A percentile compares a stretch with the other conserved stretches of the same genome.
Conservation (phyloP, 2,113 vertebrate genomes). For the Ceuthmochares aereus region DNA sequence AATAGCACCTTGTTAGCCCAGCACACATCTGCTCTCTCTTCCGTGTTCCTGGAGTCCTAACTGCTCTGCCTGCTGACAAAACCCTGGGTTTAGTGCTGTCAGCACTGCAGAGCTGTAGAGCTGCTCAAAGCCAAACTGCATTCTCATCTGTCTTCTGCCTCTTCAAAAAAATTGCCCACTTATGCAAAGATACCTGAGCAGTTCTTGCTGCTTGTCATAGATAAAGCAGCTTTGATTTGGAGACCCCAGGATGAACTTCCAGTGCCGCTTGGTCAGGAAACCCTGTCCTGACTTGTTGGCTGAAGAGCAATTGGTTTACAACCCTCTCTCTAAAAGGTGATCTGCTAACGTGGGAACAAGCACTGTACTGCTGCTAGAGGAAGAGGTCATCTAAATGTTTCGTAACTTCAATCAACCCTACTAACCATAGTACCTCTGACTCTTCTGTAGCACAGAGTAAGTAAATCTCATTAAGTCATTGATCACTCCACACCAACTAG, state of each 20-base stretch:
- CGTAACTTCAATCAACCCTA: neutral
- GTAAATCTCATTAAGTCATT: neutral
- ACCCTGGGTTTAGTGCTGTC: neutral
- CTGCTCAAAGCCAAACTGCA: neutral
- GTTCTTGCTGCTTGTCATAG: neutral
- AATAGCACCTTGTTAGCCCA: neutral
- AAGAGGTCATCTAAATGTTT: neutral
- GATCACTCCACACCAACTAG: neutral
- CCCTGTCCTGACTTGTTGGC: neutral
- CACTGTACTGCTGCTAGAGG: neutral
- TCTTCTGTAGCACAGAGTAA: neutral
- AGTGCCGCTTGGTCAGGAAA: neutral
- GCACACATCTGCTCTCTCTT: neutral
- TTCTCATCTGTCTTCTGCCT: neutral
- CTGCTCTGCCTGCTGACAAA: slow-evolving; percentile 26
- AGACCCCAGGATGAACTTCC: neutral
- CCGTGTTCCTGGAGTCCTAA: neutral
- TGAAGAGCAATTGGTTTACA: neutral
- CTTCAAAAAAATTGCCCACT: neutral
- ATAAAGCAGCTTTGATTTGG: neutral
- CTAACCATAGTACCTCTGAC: neutral
- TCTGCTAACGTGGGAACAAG: neutral
- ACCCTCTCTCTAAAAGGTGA: neutral
- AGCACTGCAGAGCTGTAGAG: slow-evolving; percentile 53
- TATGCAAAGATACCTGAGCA: neutral